Evolutionary conservation across 2,888 invertebrate genomes (phyloP).

Genomic region (Lithophane leautieri): DNA sequence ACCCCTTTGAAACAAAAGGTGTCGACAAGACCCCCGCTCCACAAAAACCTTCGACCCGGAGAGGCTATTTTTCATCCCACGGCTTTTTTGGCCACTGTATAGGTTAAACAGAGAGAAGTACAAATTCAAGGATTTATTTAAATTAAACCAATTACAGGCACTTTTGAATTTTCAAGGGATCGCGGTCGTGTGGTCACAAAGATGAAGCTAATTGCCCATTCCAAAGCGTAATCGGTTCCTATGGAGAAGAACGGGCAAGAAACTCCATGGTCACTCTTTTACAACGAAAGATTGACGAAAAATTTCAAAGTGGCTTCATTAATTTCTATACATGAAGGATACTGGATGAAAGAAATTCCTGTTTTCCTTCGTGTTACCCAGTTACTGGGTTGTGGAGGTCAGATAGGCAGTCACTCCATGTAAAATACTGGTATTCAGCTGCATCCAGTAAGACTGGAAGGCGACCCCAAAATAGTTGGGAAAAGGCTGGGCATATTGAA

Average conservation of each 20-base stretch:
- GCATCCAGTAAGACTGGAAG: background rate
- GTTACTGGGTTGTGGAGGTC: background rate
- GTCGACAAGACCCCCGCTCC: slow-evolving; percentile 71
- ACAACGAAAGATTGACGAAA: background rate
- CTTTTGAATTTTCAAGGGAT: no score
- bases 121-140: no score
- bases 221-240: no score
- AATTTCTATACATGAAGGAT: background rate
- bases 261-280: background rate
- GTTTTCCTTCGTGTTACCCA: background rate
- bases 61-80: slow-evolving; percentile 69
- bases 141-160: no score
- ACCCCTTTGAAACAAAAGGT: slow-evolving; percentile 76
- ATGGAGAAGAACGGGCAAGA: no score
- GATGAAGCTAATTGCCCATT: no score
- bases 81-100: slow-evolving; percentile 50
- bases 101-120: slow-evolving; percentile 43
- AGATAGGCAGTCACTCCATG: background rate
- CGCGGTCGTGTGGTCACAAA: no score
- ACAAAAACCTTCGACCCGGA: slow-evolving; percentile 67
- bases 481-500: background rate
- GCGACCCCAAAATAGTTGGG: background rate
- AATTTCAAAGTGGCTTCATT: background rate
- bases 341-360: background rate
- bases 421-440: background rate